Evolutionary conservation across 2,113 vertebrate genomes (phyloP).

Genomic region (Xenopus tropicalis): UCB_Xtro_10.0 CM004451.2:20361501-20362000

Average conservation of each 20-base stretch:
- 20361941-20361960: not conserved
- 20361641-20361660: constrained; percentile 24
- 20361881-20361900: not conserved
- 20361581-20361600: not conserved
- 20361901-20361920: not conserved
- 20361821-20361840: not conserved
- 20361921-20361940: not conserved
- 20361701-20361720: constrained; percentile 38
- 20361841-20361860: constrained; percentile 10
- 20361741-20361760: constrained; percentile 30
- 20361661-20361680: not conserved
- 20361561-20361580: not conserved
- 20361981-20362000: no score
- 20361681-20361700: constrained; percentile 43
- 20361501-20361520: no score
- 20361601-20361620: constrained; percentile 17
- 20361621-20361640: not conserved
- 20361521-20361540: no score
- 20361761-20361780: constrained; percentile 25
- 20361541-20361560: not conserved
- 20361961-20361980: no score
- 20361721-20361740: constrained; percentile 39
- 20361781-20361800: not conserved
- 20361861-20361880: constrained; percentile 16
- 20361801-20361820: constrained; percentile 3